Evolutionary conservation across 2,113 vertebrate species (phyloP).

Genomic region (Donacobius atricapilla): DNA sequence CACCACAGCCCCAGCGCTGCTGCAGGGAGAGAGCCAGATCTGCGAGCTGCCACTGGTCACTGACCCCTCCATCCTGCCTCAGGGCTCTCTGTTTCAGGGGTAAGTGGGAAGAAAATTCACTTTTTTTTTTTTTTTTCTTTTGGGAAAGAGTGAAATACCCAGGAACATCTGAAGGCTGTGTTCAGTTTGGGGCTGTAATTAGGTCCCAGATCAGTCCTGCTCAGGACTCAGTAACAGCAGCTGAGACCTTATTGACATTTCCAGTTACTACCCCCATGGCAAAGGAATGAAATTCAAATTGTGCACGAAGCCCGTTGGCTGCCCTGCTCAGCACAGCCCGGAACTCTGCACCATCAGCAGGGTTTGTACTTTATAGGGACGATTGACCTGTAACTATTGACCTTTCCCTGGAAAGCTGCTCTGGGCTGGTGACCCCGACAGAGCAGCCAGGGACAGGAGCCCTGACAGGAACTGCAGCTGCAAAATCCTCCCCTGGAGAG

Average conservation of each 20-base stretch:
- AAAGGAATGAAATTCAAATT: neutral
- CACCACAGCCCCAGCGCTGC: neutral
- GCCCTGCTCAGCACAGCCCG: neutral
- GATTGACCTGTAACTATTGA: neutral
- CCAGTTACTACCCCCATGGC: neutral
- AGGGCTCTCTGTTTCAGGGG: neutral
- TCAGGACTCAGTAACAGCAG: neutral
- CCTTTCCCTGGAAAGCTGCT: neutral
- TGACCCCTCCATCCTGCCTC: neutral
- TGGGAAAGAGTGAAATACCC: neutral
- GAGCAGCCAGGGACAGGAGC: neutral
- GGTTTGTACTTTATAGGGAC: neutral
- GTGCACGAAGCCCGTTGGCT: accelerated
- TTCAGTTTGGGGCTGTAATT: neutral
- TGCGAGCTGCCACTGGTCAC: neutral
- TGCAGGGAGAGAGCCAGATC: accelerated
- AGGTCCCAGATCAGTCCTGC: accelerated
- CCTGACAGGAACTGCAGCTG: neutral
- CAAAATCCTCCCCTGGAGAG: neutral
- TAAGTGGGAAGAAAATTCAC: neutral
- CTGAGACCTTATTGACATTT: neutral
- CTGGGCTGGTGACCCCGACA: neutral
- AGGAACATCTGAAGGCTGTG: neutral
- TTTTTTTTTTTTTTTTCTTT: neutral
- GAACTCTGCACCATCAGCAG: neutral